phyloP scores from a whole-genome alignment of 2,113 vertebrate genomes.

The Silurus asotus region DNA sequence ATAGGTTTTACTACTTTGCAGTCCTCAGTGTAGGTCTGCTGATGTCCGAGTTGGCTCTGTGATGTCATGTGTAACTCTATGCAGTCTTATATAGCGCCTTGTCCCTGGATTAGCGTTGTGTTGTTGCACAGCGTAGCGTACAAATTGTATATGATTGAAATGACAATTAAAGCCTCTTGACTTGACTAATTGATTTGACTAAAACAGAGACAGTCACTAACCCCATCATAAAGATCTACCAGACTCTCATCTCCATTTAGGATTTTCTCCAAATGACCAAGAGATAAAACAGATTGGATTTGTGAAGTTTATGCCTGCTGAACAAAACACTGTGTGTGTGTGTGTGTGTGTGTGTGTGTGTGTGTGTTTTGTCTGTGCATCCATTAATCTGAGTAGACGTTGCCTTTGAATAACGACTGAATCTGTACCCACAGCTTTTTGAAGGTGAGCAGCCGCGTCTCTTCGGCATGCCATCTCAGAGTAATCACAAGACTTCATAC shows the following conservation, averaged over 20 bases:
- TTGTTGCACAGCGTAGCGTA: too few relatives aligned
- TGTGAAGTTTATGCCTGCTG: not conserved
- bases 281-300: not conserved
- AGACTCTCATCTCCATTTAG: slow-evolving; percentile 23
- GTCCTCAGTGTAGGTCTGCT: too few relatives aligned
- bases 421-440: not conserved
- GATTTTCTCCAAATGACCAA: not conserved
- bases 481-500: not conserved
- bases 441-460: not conserved
- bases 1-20: not conserved
- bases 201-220: not conserved
- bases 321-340: not conserved
- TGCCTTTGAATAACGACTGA: not conserved
- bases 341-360: not conserved
- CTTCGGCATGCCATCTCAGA: not conserved
- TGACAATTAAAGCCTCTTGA: too few relatives aligned
- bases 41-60: too few relatives aligned
- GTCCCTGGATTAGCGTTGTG: too few relatives aligned
- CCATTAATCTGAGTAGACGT: not conserved
- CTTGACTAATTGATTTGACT: not conserved
- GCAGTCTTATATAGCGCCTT: too few relatives aligned
- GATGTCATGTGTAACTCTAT: too few relatives aligned
- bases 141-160: too few relatives aligned
- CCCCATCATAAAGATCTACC: slow-evolving; percentile 4
- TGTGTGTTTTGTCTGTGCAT: not conserved